A percentile compares a stretch with the other conserved stretches of the same genome.
Evolutionary conservation across 2,797 vertebrate genomes (phyloP).

Genomic region (Sandelia bainsii): DNA sequence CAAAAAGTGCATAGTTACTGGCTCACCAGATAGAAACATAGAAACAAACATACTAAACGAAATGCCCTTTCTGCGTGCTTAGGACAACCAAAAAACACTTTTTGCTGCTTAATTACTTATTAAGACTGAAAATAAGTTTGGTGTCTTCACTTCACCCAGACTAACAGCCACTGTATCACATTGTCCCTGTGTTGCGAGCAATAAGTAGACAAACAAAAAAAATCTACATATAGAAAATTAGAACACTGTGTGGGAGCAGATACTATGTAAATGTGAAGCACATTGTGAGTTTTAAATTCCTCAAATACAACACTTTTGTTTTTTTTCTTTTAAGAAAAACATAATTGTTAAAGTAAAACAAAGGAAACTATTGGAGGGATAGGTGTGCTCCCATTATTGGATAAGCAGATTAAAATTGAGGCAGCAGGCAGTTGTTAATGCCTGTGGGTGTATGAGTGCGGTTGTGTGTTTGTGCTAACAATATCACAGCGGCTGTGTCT

Average conservation of each 20-base stretch:
- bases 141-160: slow-evolving; percentile 13
- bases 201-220: background rate
- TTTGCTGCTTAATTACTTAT: background rate
- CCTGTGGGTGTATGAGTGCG: background rate
- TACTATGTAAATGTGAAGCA: background rate
- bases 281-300: slow-evolving; percentile 4
- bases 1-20: slow-evolving; percentile 51
- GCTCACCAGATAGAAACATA: slow-evolving; percentile 18
- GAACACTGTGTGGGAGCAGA: slow-evolving; percentile 38
- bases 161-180: background rate
- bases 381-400: slow-evolving; percentile 11
- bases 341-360: slow-evolving; percentile 62
- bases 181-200: background rate
- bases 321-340: slow-evolving; percentile 44
- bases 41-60: slow-evolving; percentile 9
- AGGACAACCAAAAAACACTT: background rate
- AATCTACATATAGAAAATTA: background rate
- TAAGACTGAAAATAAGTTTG: slow-evolving; percentile 15
- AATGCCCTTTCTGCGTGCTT: background rate
- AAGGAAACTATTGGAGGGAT: slow-evolving; percentile 39
- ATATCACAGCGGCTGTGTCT: slow-evolving; percentile 25
- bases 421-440: slow-evolving; percentile 27
- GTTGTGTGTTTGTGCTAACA: background rate
- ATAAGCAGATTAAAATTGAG: slow-evolving; percentile 34
- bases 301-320: background rate